Base-by-base conservation (phyloP, 2,113 vertebrate genomes). In the Harpagus bidentatus region DNA sequence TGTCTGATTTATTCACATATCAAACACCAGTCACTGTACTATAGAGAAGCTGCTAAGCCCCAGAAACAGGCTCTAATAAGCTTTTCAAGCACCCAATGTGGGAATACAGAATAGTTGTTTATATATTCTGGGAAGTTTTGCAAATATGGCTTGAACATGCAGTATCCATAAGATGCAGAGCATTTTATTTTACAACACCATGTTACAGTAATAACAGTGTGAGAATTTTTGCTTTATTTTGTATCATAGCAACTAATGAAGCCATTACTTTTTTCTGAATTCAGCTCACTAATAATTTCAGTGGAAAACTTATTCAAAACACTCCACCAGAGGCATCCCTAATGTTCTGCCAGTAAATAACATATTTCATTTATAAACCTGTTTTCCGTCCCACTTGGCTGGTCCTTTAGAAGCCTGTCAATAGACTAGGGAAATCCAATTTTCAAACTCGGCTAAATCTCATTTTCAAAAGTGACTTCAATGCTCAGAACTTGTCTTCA, bases 181-280 rank as follows among this genome's bases (percentile, higher is more conserved):
- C 8, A 43, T 43, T 91, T 65, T 40, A 56, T 90, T 90, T 91
- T 56, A 48, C 65, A 83, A 2, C 29, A 88, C 38, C 22, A 90
- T 14, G 48, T 50, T 50, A 19, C 45, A 66, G 43, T 69, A 93
- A 95, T 77, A 93, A 79, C 52, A 86, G 61, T 71, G 71, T 71
- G 56, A 81, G 86, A 95, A 90, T 94, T 96, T 89, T 92, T 71
- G 47, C 67, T 95, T 93, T 82, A 70, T 82, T 92, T 91, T 73
- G 83, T 97, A 91, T 93, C 97, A 74, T 93, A 96, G 96, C 95
- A 95, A 96, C 94, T 93, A 90, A 82, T 67, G 47, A 96, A 86
- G 29, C 40, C 19, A 55, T 70, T 42, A 69, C 14, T 40, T 90
- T 71, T 93, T 89, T 86, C 62, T 93, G 59, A 93, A 96, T 95